phyloP scores from a whole-genome alignment of 2,888 invertebrate genomes.

The Sphaeridia pumilis region DNA sequence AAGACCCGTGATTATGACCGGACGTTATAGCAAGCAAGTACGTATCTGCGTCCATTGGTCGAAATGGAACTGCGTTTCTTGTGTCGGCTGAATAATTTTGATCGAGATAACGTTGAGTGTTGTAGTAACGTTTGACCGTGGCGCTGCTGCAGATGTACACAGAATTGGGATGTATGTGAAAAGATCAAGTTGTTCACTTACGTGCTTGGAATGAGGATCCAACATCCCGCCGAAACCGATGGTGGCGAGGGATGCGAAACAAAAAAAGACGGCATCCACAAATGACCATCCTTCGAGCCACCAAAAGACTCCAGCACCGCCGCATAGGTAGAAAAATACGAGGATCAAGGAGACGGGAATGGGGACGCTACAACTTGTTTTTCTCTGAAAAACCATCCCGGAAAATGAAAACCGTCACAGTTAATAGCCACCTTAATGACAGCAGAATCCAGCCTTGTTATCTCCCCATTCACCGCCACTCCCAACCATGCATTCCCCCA shows the following conservation, averaged over 20 bases:
- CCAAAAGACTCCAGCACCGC: conserved; percentile 36
- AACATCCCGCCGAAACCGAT: conserved; percentile 58
- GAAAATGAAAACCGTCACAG: neutral
- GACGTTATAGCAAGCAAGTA: too few species aligned
- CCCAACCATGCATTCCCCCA: too few species aligned
- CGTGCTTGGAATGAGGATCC: conserved; percentile 36
- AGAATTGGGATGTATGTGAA: too few species aligned
- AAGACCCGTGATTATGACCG: too few species aligned
- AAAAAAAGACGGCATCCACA: conserved; percentile 36
- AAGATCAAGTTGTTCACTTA: too few species aligned
- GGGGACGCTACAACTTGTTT: conserved; percentile 28
- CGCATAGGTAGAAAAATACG: conserved; percentile 35
- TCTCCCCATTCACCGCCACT: too few species aligned
- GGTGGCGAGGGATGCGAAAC: conserved; percentile 47
- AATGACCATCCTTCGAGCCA: conserved; percentile 36
- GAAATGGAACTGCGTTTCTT: too few species aligned
- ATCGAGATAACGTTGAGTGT: too few species aligned
- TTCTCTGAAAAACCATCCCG: conserved; percentile 6
- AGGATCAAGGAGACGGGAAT: conserved; percentile 35
- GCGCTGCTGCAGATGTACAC: too few species aligned
- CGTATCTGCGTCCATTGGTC: too few species aligned
- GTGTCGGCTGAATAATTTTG: too few species aligned
- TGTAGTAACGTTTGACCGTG: too few species aligned
- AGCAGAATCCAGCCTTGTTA: neutral
- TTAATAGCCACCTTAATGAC: neutral